These are phyloP conservation scores for Petrolisthes cinctipes DNA, from an alignment of 2,888 invertebrate species.

Conservation along the genomic window DNA sequence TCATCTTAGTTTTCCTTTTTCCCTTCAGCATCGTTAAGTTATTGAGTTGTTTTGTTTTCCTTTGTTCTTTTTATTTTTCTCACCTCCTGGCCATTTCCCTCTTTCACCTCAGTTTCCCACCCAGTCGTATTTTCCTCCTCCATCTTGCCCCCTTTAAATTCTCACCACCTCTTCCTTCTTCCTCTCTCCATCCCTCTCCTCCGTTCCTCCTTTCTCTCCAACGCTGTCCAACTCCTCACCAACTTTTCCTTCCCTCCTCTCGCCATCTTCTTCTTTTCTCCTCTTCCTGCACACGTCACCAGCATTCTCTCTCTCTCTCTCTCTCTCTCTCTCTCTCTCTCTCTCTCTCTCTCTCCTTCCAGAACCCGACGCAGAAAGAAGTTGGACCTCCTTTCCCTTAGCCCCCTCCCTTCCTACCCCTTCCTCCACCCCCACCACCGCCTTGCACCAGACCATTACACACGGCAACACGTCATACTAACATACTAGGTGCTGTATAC, in stretches of 20 bases:
- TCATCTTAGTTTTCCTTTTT: not conserved
- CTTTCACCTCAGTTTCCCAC: not conserved
- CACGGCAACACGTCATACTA: slow-evolving; percentile 47
- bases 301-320: not conserved
- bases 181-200: slow-evolving; percentile 21
- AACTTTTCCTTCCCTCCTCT: not conserved
- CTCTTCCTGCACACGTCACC: not conserved
- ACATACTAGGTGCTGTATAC: slow-evolving; percentile 57
- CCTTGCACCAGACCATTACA: slow-evolving; percentile 49
- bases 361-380: not conserved
- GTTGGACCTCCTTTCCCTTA: not conserved
- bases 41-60: not conserved
- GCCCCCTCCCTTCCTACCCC: not conserved
- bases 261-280: not conserved
- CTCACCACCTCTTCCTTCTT: not conserved
- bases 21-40: not conserved
- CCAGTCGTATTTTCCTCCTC: not conserved
- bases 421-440: slow-evolving; percentile 9
- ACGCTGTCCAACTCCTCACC: not conserved
- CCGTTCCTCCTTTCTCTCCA: not conserved
- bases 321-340: not conserved
- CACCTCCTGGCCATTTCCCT: not conserved
- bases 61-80: not conserved
- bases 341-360: slow-evolving; percentile 1
- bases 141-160: not conserved